Conservation (phyloP, 2,888 invertebrate species). For the Lasioglossum figueresi region DNA sequence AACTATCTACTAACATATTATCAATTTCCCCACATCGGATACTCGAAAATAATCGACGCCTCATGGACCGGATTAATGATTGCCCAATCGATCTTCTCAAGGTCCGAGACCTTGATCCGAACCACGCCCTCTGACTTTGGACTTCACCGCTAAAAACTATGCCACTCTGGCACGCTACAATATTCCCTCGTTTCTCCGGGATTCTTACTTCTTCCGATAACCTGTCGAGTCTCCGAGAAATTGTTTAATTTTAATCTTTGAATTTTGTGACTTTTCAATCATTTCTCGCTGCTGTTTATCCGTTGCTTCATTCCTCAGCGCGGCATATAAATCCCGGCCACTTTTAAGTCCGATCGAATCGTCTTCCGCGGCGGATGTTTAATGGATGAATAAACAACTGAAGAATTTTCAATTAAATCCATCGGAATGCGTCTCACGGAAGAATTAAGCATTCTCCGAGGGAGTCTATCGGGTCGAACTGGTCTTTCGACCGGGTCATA, state of each 20-base stretch:
- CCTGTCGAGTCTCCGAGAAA: not conserved
- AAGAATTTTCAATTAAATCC: slow-evolving; percentile 11
- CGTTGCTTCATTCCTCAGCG: not conserved
- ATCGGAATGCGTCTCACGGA: slow-evolving; percentile 14
- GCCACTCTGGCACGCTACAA: not conserved
- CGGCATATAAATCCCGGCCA: not conserved
- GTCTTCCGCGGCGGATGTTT: not conserved
- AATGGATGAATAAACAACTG: slow-evolving; percentile 3
- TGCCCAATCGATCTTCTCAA: slow-evolving; percentile 29
- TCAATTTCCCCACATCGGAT: not conserved
- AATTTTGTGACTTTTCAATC: not conserved
- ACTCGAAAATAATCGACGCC: slow-evolving; percentile 32
- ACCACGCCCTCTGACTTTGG: not conserved
- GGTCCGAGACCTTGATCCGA: slow-evolving; percentile 24
- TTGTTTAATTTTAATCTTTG: not conserved
- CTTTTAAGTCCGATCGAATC: slow-evolving; percentile 5
- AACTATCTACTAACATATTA: not conserved
- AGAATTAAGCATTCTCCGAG: slow-evolving; percentile 5
- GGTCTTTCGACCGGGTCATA: slow-evolving; percentile 1
- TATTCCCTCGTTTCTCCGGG: not conserved
- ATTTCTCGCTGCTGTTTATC: not conserved
- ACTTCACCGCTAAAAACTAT: not conserved
- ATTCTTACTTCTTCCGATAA: not conserved
- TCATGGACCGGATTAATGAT: slow-evolving; percentile 32
- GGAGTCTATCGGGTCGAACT: slow-evolving; percentile 7